Percentiles rank a stretch among this genome's conserved stretches.
Conservation (phyloP, 2,797 vertebrate species). For the Micrastur ruficollis region DNA sequence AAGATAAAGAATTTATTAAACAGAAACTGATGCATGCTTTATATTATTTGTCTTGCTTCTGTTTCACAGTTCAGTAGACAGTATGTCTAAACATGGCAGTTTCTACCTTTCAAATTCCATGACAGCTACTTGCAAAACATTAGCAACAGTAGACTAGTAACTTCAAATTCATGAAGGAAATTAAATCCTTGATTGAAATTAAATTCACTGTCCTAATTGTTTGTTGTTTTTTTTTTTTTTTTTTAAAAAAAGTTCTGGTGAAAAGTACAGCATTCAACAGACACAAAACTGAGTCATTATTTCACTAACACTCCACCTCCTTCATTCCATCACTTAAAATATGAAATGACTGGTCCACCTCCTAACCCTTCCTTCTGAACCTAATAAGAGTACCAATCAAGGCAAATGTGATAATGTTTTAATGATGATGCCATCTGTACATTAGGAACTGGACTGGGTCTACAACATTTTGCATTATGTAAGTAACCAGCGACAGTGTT, state of each 20-base stretch:
- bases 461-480: not conserved
- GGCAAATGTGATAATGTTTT: not conserved
- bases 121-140: conserved; percentile 11
- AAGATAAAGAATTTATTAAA: not conserved
- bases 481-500: not conserved
- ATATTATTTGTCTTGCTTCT: not conserved
- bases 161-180: not conserved
- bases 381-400: not conserved
- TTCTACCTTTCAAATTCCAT: not conserved
- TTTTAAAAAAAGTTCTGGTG: too few species aligned
- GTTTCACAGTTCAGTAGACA: not conserved
- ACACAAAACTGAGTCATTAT: not conserved
- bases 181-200: not conserved
- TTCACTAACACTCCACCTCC: not conserved
- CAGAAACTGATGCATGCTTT: not conserved
- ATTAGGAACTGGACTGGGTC: not conserved
- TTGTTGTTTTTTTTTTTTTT: too few species aligned
- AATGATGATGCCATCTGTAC: not conserved
- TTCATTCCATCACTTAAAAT: not conserved
- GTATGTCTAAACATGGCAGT: not conserved
- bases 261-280: not conserved
- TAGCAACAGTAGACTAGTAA: not conserved
- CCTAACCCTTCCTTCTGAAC: not conserved
- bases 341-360: not conserved
- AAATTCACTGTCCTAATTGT: not conserved